Base-by-base conservation (phyloP, 2,113 vertebrate species). In the Upupa epops region DNA sequence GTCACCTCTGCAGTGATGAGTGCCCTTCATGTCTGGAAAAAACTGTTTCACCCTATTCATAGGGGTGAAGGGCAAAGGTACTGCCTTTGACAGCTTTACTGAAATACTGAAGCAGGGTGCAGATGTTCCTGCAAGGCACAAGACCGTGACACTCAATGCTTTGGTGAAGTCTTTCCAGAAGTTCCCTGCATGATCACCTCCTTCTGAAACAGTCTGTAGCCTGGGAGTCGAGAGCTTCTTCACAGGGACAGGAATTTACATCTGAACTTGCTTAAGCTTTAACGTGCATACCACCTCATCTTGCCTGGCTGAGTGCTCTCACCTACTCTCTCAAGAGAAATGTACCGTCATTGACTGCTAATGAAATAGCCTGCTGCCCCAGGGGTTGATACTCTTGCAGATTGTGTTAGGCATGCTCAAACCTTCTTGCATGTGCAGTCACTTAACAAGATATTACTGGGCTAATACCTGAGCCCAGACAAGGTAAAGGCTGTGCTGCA, bases 361-460 rank as follows among this genome's bases (percentile, higher is more conserved):
- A 25, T 13, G 9, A 45, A 70, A 60, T 15, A 51, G 11, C 7
- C 21, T 51, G 20, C 17, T 55, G 24, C 17, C 56, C 17, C 68
- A 15, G 3, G 12, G 24, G 19, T 13, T 64, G 8, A 32, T 48
- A 64, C 12, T 49, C 32, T 40, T 52, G 40, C 12, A 82, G 24
- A 24, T 40, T 63, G 20, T 31, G n/a, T 46, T 24, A 34, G 18
- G 40, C 42, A 63, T 19, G 31, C 8, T 63, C 36, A 58, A 74
- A 46, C 11, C 8, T 54, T 22, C 28, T 60, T 24, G 8, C 0
- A 0, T 24, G 13, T 17, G 13, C 24, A 48, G 32, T 31, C 6
- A n/a, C 20, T 71, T 75, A 25, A 37, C 26, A 42, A 65, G 52
- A 14, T 45, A 20, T 70, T 34, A 22, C 15, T 48, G 34, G 15